Percentiles rank a stretch among this genome's conserved stretches.
Conservation (phyloP, 64 coral and sea anemone genomes). For the Cladopsammia gracilis region DNA sequence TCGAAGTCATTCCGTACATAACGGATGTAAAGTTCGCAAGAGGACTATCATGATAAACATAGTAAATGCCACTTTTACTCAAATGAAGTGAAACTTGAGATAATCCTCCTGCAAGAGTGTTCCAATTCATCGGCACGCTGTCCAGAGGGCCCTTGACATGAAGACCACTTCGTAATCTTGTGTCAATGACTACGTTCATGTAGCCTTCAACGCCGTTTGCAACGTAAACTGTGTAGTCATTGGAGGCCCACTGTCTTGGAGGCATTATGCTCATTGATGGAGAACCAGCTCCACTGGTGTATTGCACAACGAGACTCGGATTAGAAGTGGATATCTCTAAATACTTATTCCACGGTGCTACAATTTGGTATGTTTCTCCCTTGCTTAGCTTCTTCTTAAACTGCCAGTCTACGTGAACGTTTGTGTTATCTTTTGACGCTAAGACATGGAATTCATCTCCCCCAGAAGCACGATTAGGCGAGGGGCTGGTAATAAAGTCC, state of each 20-base stretch:
- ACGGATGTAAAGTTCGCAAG: constrained; percentile 21
- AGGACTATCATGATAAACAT: constrained; percentile 8
- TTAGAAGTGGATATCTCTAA: constrained; percentile 42
- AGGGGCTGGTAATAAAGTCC: constrained; percentile 76
- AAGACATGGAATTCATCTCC: constrained; percentile 76
- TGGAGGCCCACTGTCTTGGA: constrained; percentile 56
- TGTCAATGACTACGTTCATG: constrained; percentile 53
- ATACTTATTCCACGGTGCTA: not conserved
- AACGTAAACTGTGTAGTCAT: constrained; percentile 56
- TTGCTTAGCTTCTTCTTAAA: not conserved
- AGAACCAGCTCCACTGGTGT: constrained; percentile 30
- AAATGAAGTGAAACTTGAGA: constrained; percentile 19
- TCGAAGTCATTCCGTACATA: not conserved
- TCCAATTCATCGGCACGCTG: not conserved
- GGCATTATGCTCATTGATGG: constrained; percentile 84
- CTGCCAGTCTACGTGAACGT: constrained; percentile 34
- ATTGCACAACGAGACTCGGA: constrained; percentile 82
- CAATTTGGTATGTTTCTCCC: constrained; percentile 33
- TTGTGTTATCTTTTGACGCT: constrained; percentile 61
- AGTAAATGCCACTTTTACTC: not conserved
- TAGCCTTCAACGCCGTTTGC: constrained; percentile 8
- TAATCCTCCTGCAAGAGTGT: not conserved
- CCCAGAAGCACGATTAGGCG: not conserved
- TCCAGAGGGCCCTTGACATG: not conserved
- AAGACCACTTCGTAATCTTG: not conserved